Base-by-base conservation (phyloP, 2,113 vertebrate species). In the Rhea pennata region DNA sequence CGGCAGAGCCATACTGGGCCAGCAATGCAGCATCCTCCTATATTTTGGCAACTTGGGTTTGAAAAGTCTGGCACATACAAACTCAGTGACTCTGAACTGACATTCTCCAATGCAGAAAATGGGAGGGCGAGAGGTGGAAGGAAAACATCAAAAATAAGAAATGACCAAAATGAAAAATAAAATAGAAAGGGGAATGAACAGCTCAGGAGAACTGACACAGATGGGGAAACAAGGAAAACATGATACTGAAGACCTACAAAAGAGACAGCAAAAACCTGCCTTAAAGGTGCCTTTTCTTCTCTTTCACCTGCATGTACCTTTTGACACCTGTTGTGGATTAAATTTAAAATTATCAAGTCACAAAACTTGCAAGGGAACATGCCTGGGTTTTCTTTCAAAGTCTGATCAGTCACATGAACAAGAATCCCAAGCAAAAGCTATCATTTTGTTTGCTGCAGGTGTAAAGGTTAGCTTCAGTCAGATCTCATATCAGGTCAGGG, bases 1-100 rank as follows among this genome's bases (percentile, higher is more conserved):
- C 67, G 77, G 51, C 42, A 84, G 51, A 84, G 23, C 17, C 1
- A 0, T 27, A 48, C 5, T 0, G 2, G n/a, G 54, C n/a, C 73
- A 81, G 26, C 31, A 36, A 46, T 2, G 3, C 40, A 71, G 24
- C 27, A 56, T 58, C 54, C 72, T 83, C 42, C 44, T 19, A 22
- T 26, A 65, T 65, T 69, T 75, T 1, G 1, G 36, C 22, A 12
- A 26, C 15, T 33, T 29, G 24, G 22, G 24, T 22, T 54, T 2
- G 0, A 13, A 27, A 51, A 72, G 31, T 44, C 24, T 62, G 90
- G 27, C 23, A 73, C 17, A n/a, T n/a, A 58, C 50, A 71, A 58
- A 78, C 2, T 22, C 24, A 76, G 4, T 1, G 1, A 9, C 14
- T 31, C 19, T 42, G 62, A 42, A 51, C 17, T 0, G 2, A 56